Percentiles rank a stretch among this genome's conserved stretches.
These are phyloP conservation scores for Drosophila cardini DNA, from an alignment of 1,140 invertebrate species.

Conservation along the genomic window DNA sequence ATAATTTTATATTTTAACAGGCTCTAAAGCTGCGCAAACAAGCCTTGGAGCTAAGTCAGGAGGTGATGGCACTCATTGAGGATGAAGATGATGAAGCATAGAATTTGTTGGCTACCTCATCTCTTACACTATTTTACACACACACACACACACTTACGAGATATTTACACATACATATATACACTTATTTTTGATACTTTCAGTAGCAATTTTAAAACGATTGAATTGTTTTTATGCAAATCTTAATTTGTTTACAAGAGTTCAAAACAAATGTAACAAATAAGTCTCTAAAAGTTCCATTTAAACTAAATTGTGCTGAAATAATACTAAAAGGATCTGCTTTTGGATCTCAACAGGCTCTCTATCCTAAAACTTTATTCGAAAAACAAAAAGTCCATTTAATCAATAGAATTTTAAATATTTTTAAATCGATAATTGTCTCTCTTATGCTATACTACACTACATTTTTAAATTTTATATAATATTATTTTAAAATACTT, in stretches of 20 bases:
- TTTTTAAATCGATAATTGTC: slow-evolving; percentile 26
- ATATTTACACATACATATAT: slow-evolving; percentile 34
- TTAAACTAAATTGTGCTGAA: slow-evolving; percentile 65
- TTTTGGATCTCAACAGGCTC: slow-evolving; percentile 58
- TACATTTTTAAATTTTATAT: slow-evolving; percentile 25
- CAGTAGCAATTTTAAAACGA: slow-evolving; percentile 60
- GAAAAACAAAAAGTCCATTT: slow-evolving; percentile 44
- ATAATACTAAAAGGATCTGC: slow-evolving; percentile 46
- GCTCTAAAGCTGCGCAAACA: slow-evolving; percentile 80
- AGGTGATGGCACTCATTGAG: slow-evolving; percentile 64
- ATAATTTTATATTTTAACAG: slow-evolving; percentile 29
- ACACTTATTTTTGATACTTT: slow-evolving; percentile 81
- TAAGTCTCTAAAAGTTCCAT: slow-evolving; percentile 72
- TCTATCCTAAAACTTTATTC: slow-evolving; percentile 8
- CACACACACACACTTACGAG: background rate
- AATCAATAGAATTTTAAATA: slow-evolving; percentile 26
- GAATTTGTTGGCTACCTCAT: slow-evolving; percentile 60
- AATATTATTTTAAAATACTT: too few species aligned
- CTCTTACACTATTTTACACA: slow-evolving; percentile 25
- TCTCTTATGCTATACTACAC: slow-evolving; percentile 16
- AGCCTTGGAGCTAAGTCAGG: slow-evolving; percentile 70
- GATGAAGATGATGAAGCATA: slow-evolving; percentile 51
- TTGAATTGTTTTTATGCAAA: slow-evolving; percentile 55
- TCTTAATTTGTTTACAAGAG: slow-evolving; percentile 45
- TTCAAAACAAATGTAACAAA: slow-evolving; percentile 46